A percentile compares a stretch with the other conserved stretches of the same genome.
These are phyloP conservation scores for Manis pentadactyla DNA, from an alignment of 2,797 vertebrate genomes.

Conservation along the genomic window DNA sequence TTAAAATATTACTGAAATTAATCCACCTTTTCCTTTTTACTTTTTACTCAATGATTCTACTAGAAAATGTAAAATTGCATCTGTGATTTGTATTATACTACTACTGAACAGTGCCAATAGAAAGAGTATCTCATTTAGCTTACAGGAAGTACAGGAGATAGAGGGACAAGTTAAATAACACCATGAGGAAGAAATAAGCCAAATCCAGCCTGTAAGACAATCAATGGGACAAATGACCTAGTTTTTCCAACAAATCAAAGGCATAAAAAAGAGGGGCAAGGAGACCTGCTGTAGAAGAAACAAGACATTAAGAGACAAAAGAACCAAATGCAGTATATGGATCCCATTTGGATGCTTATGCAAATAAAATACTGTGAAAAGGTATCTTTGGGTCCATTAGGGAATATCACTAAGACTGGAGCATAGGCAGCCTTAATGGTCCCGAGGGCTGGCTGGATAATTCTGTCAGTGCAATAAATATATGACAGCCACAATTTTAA, in stretches of 20 bases:
- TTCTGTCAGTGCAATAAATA: not conserved
- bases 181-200: not conserved
- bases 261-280: not conserved
- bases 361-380: not conserved
- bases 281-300: not conserved
- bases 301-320: not conserved
- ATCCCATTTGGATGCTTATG: not conserved
- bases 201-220: not conserved
- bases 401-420: not conserved
- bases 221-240: not conserved
- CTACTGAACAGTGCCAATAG: not conserved
- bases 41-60: not conserved
- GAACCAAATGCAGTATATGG: not conserved
- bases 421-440: too few relatives aligned
- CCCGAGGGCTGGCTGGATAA: not conserved
- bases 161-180: not conserved
- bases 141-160: not conserved
- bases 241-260: slow-evolving; percentile 1
- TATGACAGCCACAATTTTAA: not conserved
- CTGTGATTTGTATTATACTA: not conserved
- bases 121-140: not conserved
- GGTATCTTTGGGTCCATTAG: not conserved
- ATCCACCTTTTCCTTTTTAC: not conserved
- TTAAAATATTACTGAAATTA: slow-evolving; percentile 29
- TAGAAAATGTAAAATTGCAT: not conserved